Percentiles rank a stretch among this genome's conserved stretches.
Conservation (phyloP, 2,113 vertebrate genomes). For the Pelusios castaneus region DNA sequence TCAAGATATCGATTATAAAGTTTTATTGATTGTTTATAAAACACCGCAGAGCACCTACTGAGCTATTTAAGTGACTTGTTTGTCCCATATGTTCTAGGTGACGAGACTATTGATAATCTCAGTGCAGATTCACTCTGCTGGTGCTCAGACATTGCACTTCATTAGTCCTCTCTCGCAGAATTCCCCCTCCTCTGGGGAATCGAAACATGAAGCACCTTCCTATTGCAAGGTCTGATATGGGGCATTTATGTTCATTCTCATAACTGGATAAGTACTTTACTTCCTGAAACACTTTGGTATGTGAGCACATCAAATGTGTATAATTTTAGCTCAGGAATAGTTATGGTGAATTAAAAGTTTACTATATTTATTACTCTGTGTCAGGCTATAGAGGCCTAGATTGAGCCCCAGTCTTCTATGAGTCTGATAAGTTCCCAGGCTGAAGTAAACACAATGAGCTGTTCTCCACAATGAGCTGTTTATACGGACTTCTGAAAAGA, state of each 20-base stretch:
- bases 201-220: conserved; percentile 33
- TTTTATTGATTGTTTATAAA: conserved; percentile 77
- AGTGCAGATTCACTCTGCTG: conserved; percentile 37
- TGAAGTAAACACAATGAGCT: background rate
- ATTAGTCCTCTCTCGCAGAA: conserved; percentile 59
- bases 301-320: background rate
- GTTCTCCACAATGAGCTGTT: background rate
- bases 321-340: conserved; percentile 59
- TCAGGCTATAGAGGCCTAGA: conserved; percentile 41
- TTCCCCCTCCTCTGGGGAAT: conserved; percentile 56
- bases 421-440: background rate
- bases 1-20: conserved; percentile 78
- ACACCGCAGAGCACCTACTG: conserved; percentile 53
- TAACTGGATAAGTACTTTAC: conserved; percentile 62
- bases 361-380: conserved; percentile 58
- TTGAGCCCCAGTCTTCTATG: conserved; percentile 28
- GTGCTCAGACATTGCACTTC: conserved; percentile 61
- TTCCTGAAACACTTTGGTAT: conserved; percentile 57
- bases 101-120: conserved; percentile 72
- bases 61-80: conserved; percentile 69
- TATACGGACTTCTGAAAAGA: background rate
- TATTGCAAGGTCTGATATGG: conserved; percentile 52
- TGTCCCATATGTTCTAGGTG: conserved; percentile 69
- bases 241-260: conserved; percentile 59
- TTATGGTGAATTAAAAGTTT: conserved; percentile 65